Evolutionary conservation across 1,140 invertebrate genomes (phyloP).

Genomic region (Tigriopus japonicus): DNA sequence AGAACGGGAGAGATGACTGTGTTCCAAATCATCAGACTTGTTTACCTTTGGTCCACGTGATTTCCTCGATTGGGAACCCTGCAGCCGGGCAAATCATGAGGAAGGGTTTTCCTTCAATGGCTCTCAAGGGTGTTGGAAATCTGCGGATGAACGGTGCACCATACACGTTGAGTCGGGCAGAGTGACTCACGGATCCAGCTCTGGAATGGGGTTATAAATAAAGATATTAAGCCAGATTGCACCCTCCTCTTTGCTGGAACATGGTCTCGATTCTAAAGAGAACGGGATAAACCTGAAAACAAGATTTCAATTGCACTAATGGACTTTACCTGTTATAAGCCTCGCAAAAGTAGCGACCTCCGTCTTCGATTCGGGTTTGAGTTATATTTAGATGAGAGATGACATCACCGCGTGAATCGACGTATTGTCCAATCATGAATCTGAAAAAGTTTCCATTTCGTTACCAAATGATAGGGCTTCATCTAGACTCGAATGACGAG

Average conservation of each 20-base stretch:
- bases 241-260: background rate
- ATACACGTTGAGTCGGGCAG: slow-evolving; percentile 8
- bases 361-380: slow-evolving; percentile 42
- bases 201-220: background rate
- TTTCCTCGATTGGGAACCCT: slow-evolving; percentile 26
- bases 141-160: slow-evolving; percentile 27
- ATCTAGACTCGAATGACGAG: too few relatives aligned
- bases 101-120: slow-evolving; percentile 25
- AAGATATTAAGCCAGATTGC: too few relatives aligned
- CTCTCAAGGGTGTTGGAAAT: slow-evolving; percentile 27
- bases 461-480: too few relatives aligned
- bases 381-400: slow-evolving; percentile 69
- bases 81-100: slow-evolving; percentile 27
- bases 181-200: slow-evolving; percentile 4
- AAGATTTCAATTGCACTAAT: background rate
- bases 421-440: slow-evolving; percentile 58
- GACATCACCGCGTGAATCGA: slow-evolving; percentile 58
- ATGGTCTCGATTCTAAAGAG: too few relatives aligned
- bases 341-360: slow-evolving; percentile 63
- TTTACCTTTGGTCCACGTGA: slow-evolving; percentile 29
- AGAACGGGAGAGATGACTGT: too few relatives aligned
- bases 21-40: too few relatives aligned
- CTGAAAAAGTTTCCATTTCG: slow-evolving; percentile 26
- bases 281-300: too few relatives aligned
- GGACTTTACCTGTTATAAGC: slow-evolving; percentile 42